Evolutionary conservation across 2,888 invertebrate genomes (phyloP).

Genomic region (Panzeria rudis): DNA sequence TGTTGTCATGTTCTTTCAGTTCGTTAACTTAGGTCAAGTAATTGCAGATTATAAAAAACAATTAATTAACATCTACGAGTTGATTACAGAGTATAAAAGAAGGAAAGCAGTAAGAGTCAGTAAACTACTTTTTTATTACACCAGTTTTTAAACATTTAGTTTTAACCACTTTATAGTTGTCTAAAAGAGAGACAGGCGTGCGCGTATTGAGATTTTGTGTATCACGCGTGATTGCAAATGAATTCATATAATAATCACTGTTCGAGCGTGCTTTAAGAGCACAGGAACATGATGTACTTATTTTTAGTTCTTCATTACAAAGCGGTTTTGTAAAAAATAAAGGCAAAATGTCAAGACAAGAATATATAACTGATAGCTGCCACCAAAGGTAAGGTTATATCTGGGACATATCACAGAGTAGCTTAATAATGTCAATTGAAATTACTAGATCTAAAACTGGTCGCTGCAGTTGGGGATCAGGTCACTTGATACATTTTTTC

Average conservation of each 20-base stretch:
- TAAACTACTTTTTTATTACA: constrained; percentile 47
- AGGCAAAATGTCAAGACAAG: no score
- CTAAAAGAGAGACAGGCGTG: not conserved
- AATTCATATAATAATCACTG: not conserved
- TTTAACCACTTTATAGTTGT: not conserved
- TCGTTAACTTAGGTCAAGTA: constrained; percentile 68
- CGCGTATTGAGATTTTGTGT: not conserved
- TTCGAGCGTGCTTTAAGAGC: not conserved
- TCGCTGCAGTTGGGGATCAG: no score
- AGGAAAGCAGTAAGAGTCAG: constrained; percentile 14
- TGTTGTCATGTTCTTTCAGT: constrained; percentile 53
- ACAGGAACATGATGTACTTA: no score
- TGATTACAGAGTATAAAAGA: constrained; percentile 33
- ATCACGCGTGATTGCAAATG: not conserved
- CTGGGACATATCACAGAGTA: no score
- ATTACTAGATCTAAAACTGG: no score
- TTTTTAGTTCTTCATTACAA: no score
- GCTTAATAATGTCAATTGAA: no score
- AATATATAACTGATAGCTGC: no score
- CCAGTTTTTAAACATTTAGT: constrained; percentile 16
- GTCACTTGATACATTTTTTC: no score
- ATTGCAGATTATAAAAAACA: constrained; percentile 50
- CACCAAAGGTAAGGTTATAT: no score
- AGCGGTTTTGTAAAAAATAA: no score
- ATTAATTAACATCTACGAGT: constrained; percentile 41